Base-by-base conservation (phyloP, 2,797 vertebrate species). In the Hypotaenidia philippensis region DNA sequence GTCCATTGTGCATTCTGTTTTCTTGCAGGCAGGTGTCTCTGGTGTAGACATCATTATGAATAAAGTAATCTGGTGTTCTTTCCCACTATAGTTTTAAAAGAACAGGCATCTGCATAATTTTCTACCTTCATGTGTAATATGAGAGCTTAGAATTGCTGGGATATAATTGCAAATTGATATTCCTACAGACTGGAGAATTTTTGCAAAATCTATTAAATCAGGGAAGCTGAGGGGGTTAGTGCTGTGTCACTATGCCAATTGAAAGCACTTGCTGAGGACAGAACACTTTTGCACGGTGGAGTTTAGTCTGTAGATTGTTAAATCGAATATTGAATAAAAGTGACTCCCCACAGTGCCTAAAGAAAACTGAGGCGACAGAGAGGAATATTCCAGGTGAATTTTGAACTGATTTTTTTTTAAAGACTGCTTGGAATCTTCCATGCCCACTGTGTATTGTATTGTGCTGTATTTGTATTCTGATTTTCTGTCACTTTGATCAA, bases 401-500 rank as follows among this genome's bases (percentile, higher is more conserved):
- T 77, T 34, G 17, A 83, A 56, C 4, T 4, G 5, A 4, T n/a
- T 32, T 41, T 55, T 52, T 59, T 47, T 47, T 47, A 44, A 44
- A 49, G 38, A 11, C 20, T 57, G 5, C 36, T 87, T 92, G 32
- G 34, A 70, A 83, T 41, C 14, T 94, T 77, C 59, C 21, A 3
- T 83, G n/a, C 34, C 50, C 21, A 11, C 27, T 81, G 40, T 49
- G n/a, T 78, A 11, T 93, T 95, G 96, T 94, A 87, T 83, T 88
- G 79, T n/a, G 55, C 13, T 50, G 13, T 79, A 70, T 55, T 65
- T 87, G 87, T 69, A 87, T 83, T 69, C 44, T 41, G 23, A 78
- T 87, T 93, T 93, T 87, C 55, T 83, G 47, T 92, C 36, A 11
- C 45, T 94, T 95, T 89, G 70, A 86, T 96, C 41, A 64, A 71